phyloP scores from a whole-genome alignment of 2,113 vertebrate genomes.

The Psophia crepitans region DNA sequence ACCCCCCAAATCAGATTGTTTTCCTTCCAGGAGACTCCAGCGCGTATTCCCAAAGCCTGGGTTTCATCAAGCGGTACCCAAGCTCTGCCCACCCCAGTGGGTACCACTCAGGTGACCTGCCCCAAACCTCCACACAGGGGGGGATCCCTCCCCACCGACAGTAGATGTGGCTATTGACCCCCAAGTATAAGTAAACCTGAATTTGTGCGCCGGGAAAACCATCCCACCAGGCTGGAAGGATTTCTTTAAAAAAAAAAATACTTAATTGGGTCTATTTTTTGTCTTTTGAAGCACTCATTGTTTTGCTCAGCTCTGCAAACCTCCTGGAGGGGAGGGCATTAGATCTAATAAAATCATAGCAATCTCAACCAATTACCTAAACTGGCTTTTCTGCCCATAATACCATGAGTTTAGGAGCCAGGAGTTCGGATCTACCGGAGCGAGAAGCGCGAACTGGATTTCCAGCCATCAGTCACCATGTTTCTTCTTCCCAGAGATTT shows the following conservation, averaged over 20 bases:
- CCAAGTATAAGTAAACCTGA: neutral
- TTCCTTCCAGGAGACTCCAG: neutral
- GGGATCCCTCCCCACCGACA: neutral
- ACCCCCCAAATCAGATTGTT: neutral
- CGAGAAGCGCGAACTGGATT: neutral
- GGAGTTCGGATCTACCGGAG: neutral
- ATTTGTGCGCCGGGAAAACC: neutral
- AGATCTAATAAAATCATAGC: neutral
- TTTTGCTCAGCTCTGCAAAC: neutral
- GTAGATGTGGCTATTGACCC: neutral
- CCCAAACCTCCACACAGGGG: neutral
- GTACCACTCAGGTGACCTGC: rapidly evolving
- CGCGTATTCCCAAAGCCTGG: neutral
- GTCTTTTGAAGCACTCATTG: neutral
- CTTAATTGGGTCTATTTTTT: neutral
- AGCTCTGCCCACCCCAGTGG: neutral
- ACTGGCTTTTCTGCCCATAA: neutral
- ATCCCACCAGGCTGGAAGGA: neutral
- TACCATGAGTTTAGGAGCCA: neutral
- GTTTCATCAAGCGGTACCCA: neutral
- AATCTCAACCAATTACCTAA: neutral
- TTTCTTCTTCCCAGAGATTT: neutral
- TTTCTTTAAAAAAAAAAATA: neutral
- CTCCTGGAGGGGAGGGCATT: neutral
- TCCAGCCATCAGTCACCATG: neutral